Evolutionary conservation across 30 jellyfish, hydroid and myxozoan genomes (phyloP), one percentile per base, ranked within the genome.

Genomic region (Chironex yamaguchii): DNA sequence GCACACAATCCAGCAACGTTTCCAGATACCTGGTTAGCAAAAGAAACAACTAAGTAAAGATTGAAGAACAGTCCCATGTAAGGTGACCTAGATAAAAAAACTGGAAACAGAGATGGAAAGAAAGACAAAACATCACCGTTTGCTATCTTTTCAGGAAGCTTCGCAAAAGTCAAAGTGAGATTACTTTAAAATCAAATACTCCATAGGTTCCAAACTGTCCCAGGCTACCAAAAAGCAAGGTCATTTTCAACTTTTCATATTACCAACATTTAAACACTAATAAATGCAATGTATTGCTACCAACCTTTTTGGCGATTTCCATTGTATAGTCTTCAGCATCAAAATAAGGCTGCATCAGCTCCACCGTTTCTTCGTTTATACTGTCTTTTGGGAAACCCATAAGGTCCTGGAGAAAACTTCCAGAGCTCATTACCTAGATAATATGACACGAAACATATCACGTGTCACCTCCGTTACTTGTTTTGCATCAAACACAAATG

Each of bases 1-100:
- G 92, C 94, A 68, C 95, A 82, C 21, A 90, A 79, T 0, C 97
- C 97, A 52, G 97, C 97, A 12, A 90, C 97, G 63, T 90, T 90
- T 3, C 97, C 97, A 66, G 94, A 90, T 0, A 90, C 97, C 97
- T 90, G n/a, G n/a, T n/a, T n/a, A n/a, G n/a, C n/a, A n/a, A n/a
- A n/a, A n/a, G n/a, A n/a, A n/a, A n/a, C n/a, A n/a, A n/a, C n/a
- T n/a, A n/a, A n/a, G n/a, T n/a, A n/a, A n/a, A n/a, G n/a, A n/a
- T n/a, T n/a, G n/a, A n/a, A n/a, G n/a, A n/a, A n/a, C n/a, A n/a
- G n/a, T n/a, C n/a, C n/a, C n/a, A n/a, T n/a, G n/a, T n/a, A n/a
- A n/a, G n/a, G n/a, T n/a, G n/a, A n/a, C n/a, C n/a, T n/a, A n/a
- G n/a, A n/a, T n/a, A n/a, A n/a, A n/a, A n/a, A n/a, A n/a, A n/a